Percentiles rank a stretch among this genome's conserved stretches.
Evolutionary conservation across 2,888 invertebrate species (phyloP).

Genomic region (Coremacera marginata): DNA sequence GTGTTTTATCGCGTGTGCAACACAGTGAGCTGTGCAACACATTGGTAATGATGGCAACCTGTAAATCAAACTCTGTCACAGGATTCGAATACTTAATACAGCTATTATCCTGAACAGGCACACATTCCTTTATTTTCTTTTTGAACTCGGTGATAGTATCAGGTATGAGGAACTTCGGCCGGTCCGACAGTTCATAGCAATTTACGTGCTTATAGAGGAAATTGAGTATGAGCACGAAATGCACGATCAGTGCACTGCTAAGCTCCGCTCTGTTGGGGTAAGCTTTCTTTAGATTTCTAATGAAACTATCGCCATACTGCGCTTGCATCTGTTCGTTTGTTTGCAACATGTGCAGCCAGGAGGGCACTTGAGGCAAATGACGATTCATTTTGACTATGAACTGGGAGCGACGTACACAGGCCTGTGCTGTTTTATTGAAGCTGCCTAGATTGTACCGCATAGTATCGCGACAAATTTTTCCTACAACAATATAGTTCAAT

Average conservation of each 20-base stretch:
- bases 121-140: conserved; percentile 53
- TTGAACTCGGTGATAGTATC: conserved; percentile 63
- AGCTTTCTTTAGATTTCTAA: conserved; percentile 61
- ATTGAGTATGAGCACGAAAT: conserved; percentile 64
- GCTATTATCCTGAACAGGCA: conserved; percentile 49
- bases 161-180: conserved; percentile 59
- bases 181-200: conserved; percentile 42
- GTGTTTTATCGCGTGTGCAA: conserved; percentile 74
- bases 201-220: conserved; percentile 61
- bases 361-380: conserved; percentile 73
- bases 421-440: conserved; percentile 77
- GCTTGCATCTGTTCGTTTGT: conserved; percentile 71
- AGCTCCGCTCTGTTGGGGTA: conserved; percentile 60
- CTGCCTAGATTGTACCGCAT: conserved; percentile 71
- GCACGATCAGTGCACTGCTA: conserved; percentile 59
- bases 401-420: conserved; percentile 74
- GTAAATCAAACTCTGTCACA: conserved; percentile 56
- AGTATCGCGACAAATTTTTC: conserved; percentile 72
- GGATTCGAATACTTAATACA: conserved; percentile 58
- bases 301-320: conserved; percentile 68
- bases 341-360: conserved; percentile 75
- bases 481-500: conserved; percentile 60
- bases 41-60: conserved; percentile 55
- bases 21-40: conserved; percentile 78
- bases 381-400: conserved; percentile 75